phyloP scores from a whole-genome alignment of 2,113 vertebrate genomes.

The Oncorhynchus nerka region DNA sequence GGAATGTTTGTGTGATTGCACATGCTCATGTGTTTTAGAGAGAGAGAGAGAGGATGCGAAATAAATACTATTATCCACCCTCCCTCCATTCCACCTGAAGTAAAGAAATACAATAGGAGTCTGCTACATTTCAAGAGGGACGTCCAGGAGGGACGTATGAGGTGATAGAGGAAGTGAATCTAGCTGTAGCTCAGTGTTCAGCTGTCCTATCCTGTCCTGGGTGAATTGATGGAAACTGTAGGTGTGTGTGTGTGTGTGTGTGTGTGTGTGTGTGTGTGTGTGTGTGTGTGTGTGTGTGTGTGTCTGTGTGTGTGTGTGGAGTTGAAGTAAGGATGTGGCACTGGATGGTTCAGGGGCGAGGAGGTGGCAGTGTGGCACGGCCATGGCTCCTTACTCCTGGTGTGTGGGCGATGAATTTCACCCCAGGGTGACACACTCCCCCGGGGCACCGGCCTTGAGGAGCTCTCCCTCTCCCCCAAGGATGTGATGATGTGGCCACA shows the following conservation, averaged over 20 bases:
- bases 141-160: slow-evolving; percentile 34
- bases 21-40: background rate
- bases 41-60: background rate
- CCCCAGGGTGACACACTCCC: slow-evolving; percentile 11
- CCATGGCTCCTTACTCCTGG: slow-evolving; percentile 7
- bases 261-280: background rate
- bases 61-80: slow-evolving; percentile 24
- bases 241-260: background rate
- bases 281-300: background rate
- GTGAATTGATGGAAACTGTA: too few species aligned
- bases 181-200: slow-evolving; percentile 7
- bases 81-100: slow-evolving; percentile 46
- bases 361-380: background rate
- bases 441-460: too few species aligned
- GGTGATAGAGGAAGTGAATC: slow-evolving; percentile 35
- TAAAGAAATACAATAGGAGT: slow-evolving; percentile 51
- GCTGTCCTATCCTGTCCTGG: too few species aligned
- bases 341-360: background rate
- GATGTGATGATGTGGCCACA: slow-evolving; percentile 33
- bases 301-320: background rate
- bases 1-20: background rate
- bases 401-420: slow-evolving; percentile 23
- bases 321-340: background rate
- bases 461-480: slow-evolving; percentile 7
- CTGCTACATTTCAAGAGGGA: slow-evolving; percentile 49